Conservation (phyloP, 2,888 invertebrate genomes). For the Patella caerulea region DNA sequence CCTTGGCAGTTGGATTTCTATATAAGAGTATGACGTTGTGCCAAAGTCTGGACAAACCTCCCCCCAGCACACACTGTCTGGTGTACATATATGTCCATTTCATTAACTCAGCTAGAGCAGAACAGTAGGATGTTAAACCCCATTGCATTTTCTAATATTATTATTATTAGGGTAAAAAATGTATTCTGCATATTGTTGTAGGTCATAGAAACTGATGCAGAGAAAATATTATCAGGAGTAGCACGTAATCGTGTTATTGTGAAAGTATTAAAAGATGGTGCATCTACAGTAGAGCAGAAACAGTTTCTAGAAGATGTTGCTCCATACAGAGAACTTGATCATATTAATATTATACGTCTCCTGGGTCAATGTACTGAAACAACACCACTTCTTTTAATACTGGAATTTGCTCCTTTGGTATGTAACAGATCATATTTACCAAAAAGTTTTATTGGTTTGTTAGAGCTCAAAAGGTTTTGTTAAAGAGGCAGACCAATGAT, state of each 20-base stretch:
- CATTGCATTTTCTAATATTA: not conserved
- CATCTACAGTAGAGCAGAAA: slow-evolving; percentile 82
- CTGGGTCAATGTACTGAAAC: slow-evolving; percentile 84
- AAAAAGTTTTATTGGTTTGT: not conserved
- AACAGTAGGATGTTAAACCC: too few species aligned
- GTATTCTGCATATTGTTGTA: slow-evolving; percentile 27
- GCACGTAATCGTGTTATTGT: slow-evolving; percentile 79
- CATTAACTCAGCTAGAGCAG: too few species aligned
- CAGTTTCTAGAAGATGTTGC: slow-evolving; percentile 84
- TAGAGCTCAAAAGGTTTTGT: too few species aligned
- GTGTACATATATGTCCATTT: too few species aligned
- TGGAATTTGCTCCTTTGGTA: slow-evolving; percentile 80
- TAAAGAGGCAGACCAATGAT: too few species aligned
- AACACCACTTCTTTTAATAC: slow-evolving; percentile 83
- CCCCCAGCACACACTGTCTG: too few species aligned
- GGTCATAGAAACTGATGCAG: slow-evolving; percentile 86
- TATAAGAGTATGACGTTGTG: too few species aligned
- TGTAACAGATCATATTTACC: slow-evolving; percentile 29
- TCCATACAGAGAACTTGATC: slow-evolving; percentile 80
- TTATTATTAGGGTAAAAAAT: not conserved
- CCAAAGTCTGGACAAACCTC: too few species aligned
- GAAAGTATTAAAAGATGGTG: slow-evolving; percentile 84
- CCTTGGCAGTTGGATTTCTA: too few species aligned
- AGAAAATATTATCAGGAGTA: slow-evolving; percentile 71
- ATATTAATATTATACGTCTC: slow-evolving; percentile 82